These are phyloP conservation scores for Lynx canadensis DNA, from an alignment of 2,113 vertebrate genomes.

Conservation along the genomic window DNA sequence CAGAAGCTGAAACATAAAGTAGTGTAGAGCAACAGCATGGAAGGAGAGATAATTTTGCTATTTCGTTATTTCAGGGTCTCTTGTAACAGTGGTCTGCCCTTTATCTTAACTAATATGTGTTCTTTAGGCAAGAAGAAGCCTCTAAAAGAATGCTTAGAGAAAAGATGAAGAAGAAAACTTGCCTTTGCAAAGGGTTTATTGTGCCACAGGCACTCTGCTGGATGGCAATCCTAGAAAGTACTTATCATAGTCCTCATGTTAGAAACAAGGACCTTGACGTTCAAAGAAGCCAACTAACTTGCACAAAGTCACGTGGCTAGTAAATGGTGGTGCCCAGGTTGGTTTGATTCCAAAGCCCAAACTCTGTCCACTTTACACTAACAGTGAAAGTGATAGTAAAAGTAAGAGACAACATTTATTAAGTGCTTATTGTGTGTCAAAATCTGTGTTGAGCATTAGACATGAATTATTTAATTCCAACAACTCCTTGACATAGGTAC, in stretches of 20 bases:
- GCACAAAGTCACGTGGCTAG: neutral
- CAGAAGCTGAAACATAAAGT: neutral
- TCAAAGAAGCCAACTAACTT: neutral
- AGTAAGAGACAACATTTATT: neutral
- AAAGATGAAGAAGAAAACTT: neutral
- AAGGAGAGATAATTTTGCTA: neutral
- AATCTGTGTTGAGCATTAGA: neutral
- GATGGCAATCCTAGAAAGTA: neutral
- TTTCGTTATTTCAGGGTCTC: neutral
- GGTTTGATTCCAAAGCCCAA: neutral
- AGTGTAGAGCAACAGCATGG: neutral
- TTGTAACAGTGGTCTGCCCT: neutral
- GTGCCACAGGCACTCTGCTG: neutral
- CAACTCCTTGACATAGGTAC: constrained; percentile 11
- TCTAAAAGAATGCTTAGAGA: neutral
- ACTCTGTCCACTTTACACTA: neutral
- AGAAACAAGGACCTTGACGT: neutral
- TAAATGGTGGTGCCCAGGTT: neutral
- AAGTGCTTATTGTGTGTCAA: neutral
- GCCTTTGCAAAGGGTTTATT: neutral
- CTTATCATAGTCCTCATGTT: neutral
- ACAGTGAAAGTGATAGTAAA: neutral
- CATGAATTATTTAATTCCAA: constrained; percentile 20
- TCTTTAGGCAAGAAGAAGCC: neutral
- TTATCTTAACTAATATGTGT: neutral